Evolutionary conservation across 2,113 vertebrate genomes (phyloP).

Genomic region (Corythornis cristatus): DNA sequence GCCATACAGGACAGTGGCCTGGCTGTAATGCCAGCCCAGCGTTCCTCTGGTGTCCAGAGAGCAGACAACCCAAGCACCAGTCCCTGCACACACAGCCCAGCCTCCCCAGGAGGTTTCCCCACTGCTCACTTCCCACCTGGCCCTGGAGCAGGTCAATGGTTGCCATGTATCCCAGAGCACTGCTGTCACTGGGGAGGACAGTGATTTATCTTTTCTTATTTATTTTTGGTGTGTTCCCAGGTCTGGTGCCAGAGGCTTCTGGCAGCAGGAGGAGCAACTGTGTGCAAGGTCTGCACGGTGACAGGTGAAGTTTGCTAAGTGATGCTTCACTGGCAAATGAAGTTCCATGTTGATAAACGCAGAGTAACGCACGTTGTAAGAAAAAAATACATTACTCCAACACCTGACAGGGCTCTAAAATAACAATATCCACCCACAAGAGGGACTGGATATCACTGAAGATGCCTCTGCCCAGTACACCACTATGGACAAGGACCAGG

Average conservation of each 20-base stretch:
- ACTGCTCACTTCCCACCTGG: background rate
- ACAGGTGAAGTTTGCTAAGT: background rate
- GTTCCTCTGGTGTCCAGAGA: rapidly evolving
- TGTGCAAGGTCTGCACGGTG: background rate
- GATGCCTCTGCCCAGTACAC: background rate
- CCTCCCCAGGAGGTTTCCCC: background rate
- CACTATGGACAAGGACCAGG: background rate
- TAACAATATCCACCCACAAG: background rate
- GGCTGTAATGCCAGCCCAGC: rapidly evolving
- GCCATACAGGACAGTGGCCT: background rate
- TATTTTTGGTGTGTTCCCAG: background rate
- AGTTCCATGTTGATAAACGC: background rate
- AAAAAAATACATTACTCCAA: background rate
- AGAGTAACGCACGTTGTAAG: background rate
- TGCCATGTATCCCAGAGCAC: background rate
- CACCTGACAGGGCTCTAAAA: background rate
- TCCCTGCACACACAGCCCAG: background rate
- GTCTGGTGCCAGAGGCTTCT: background rate
- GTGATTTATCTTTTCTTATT: background rate
- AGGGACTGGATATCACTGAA: background rate
- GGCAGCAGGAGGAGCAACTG: background rate
- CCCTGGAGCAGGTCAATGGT: rapidly evolving
- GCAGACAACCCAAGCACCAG: background rate
- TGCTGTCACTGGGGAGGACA: background rate
- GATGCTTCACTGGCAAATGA: background rate